Evolutionary conservation across 2,113 vertebrate species (phyloP).

Genomic region (Sorex araneus): DNA sequence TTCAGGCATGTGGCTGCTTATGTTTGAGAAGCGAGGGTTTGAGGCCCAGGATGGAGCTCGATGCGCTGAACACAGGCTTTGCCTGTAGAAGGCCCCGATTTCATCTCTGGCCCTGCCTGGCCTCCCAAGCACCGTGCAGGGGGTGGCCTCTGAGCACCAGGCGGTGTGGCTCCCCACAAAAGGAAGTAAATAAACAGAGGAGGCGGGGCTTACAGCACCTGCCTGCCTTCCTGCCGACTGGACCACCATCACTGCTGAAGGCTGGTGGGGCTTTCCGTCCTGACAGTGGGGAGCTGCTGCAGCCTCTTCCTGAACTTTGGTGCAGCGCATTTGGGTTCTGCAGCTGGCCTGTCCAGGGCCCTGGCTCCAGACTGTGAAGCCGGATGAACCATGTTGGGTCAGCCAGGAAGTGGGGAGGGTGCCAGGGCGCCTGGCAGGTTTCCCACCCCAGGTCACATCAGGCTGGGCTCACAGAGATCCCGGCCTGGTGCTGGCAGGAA

Average conservation of each 20-base stretch:
- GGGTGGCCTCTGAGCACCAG: too few relatives aligned
- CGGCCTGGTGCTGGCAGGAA: neutral
- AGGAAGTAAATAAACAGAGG: too few relatives aligned
- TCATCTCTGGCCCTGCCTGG: too few relatives aligned
- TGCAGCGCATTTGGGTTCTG: neutral
- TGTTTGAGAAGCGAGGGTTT: too few relatives aligned
- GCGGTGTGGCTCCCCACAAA: too few relatives aligned
- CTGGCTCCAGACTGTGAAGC: neutral
- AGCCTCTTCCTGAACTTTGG: neutral
- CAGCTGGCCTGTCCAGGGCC: neutral
- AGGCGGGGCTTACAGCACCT: neutral
- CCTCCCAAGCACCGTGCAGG: too few relatives aligned
- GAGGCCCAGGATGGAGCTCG: too few relatives aligned
- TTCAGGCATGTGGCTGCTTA: too few relatives aligned
- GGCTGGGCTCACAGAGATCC: slow-evolving; percentile 3
- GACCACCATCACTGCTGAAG: rapidly evolving
- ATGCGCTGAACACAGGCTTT: too few relatives aligned
- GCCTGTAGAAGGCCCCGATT: too few relatives aligned
- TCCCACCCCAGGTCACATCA: neutral
- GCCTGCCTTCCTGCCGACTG: neutral
- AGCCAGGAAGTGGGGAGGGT: neutral
- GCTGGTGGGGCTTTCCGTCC: neutral
- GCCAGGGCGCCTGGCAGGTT: slow-evolving; percentile 34
- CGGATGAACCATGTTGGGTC: neutral
- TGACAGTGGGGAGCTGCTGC: too few relatives aligned